Percentiles rank a stretch among this genome's conserved stretches.
phyloP scores from a whole-genome alignment of 2,113 vertebrate species.

The Himantopus leucocephalus region DNA sequence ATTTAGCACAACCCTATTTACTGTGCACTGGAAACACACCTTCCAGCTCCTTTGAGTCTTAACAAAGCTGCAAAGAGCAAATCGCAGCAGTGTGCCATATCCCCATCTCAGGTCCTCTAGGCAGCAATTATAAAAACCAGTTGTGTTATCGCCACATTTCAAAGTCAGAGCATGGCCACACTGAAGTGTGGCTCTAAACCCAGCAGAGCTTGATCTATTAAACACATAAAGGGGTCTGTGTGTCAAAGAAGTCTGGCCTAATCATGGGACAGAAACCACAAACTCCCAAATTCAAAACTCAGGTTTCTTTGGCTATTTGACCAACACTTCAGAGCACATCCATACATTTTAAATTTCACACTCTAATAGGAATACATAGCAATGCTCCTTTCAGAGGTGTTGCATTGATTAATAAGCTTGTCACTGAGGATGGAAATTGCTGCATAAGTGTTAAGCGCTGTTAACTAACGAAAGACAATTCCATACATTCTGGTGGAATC shows the following conservation, averaged over 20 bases:
- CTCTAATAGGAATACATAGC: conserved; percentile 13
- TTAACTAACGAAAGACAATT: conserved; percentile 46
- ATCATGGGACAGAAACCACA: conserved; percentile 38
- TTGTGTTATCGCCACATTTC: conserved; percentile 10
- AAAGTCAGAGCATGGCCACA: neutral
- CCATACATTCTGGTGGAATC: conserved; percentile 33
- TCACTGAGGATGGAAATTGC: neutral
- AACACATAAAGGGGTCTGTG: conserved; percentile 43
- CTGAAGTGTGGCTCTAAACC: neutral
- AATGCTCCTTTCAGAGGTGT: conserved; percentile 38
- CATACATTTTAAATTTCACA: conserved; percentile 32
- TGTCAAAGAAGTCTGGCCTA: conserved; percentile 17
- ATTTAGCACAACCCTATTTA: conserved; percentile 18
- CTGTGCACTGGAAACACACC: neutral
- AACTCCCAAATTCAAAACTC: neutral
- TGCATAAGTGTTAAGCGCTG: conserved; percentile 13
- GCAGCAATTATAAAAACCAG: conserved; percentile 27
- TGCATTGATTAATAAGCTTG: conserved; percentile 56
- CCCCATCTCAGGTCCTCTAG: neutral
- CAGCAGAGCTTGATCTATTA: conserved; percentile 10
- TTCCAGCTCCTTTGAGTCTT: neutral
- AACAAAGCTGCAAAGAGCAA: conserved; percentile 27
- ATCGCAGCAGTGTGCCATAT: neutral
- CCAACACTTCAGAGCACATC: conserved; percentile 32
- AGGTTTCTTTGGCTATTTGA: neutral